These are phyloP conservation scores for Agrypnus murinus DNA, from an alignment of 2,888 invertebrate genomes.

Conservation along the genomic window DNA sequence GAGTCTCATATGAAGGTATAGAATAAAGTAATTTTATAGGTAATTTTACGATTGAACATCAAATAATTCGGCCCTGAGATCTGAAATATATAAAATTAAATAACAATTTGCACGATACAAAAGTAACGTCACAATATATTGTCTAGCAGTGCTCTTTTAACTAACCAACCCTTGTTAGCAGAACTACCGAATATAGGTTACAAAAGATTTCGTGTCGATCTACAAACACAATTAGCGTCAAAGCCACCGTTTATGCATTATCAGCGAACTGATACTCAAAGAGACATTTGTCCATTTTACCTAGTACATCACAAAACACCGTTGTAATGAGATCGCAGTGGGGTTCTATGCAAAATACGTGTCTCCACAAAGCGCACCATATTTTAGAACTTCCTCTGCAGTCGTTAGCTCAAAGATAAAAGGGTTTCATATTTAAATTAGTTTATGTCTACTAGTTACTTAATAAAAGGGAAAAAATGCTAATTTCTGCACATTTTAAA, in stretches of 20 bases:
- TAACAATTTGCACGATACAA: no score
- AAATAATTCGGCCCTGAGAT: no score
- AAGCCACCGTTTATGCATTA: constrained; percentile 18
- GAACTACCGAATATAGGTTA: neutral
- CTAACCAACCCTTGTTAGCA: no score
- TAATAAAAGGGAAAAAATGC: no score
- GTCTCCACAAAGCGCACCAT: constrained; percentile 1
- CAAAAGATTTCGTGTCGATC: neutral
- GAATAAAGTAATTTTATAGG: no score
- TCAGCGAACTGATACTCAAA: constrained; percentile 10
- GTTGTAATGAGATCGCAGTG: constrained; percentile 19
- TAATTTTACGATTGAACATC: no score
- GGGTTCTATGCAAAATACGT: constrained; percentile 11
- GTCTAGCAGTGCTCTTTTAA: no score
- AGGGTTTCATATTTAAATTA: constrained; percentile 4
- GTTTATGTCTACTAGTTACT: neutral
- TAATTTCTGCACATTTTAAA: no score
- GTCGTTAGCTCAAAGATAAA: neutral
- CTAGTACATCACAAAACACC: constrained; percentile 11
- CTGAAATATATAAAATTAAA: no score
- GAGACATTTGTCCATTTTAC: constrained; percentile 20
- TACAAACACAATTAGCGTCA: constrained; percentile 30
- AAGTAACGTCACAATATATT: no score
- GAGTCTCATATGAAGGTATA: no score
- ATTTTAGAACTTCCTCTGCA: neutral